Evolutionary conservation across 2,888 invertebrate species (phyloP).

Genomic region (Amorpha juglandis): DNA sequence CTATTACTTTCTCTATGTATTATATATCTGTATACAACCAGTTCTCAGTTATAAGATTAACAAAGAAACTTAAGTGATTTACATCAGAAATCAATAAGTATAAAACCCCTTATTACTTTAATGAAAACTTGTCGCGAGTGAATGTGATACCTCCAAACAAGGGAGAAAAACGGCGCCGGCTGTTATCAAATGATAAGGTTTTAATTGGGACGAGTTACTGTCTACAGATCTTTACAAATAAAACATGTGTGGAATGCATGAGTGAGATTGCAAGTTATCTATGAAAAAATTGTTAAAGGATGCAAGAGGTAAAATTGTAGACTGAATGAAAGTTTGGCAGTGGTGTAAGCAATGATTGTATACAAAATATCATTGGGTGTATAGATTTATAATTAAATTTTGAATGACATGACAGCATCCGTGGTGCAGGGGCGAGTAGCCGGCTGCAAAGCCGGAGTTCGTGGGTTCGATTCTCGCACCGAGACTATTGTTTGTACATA

Average conservation of each 20-base stretch:
- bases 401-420: too few species aligned
- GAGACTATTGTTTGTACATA: too few species aligned
- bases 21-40: too few species aligned
- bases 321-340: background rate
- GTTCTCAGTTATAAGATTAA: too few species aligned
- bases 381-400: too few species aligned
- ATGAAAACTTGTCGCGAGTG: slow-evolving; percentile 32
- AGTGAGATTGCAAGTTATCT: slow-evolving; percentile 6
- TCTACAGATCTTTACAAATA: slow-evolving; percentile 31
- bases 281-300: background rate
- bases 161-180: slow-evolving; percentile 48
- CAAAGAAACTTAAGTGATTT: background rate
- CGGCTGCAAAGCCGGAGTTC: too few species aligned
- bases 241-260: slow-evolving; percentile 5
- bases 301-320: background rate
- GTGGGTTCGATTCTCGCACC: too few species aligned
- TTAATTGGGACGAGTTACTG: slow-evolving; percentile 50
- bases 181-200: slow-evolving; percentile 61
- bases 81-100: background rate
- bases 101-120: background rate
- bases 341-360: background rate
- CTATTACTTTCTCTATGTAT: too few species aligned
- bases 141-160: slow-evolving; percentile 32
- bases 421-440: too few species aligned
- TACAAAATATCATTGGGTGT: too few species aligned